Percentiles rank a stretch among this genome's conserved stretches.
Evolutionary conservation across 2,797 vertebrate species (phyloP).

Genomic region (Scleropages formosus): DNA sequence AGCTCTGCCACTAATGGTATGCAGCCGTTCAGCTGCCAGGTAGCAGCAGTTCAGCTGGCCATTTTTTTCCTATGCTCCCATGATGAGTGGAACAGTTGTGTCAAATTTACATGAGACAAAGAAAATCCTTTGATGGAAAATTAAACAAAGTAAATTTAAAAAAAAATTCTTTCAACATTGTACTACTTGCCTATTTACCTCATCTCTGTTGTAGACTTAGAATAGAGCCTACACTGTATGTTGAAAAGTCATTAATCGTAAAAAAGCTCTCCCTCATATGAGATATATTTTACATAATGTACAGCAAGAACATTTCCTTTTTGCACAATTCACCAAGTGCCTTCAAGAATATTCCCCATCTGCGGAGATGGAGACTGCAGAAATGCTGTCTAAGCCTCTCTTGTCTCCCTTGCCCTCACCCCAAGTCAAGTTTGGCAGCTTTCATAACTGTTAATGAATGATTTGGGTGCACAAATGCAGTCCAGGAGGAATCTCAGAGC

Average conservation of each 20-base stretch:
- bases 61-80: no score
- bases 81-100: background rate
- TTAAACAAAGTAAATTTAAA: no score
- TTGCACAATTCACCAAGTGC: background rate
- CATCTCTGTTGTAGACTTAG: no score
- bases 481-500: background rate
- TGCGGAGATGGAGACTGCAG: background rate
- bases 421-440: background rate
- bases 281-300: slow-evolving; percentile 1
- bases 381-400: background rate
- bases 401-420: background rate
- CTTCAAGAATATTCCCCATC: background rate
- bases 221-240: background rate
- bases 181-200: no score
- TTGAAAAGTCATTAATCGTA: background rate
- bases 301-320: background rate
- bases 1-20: no score
- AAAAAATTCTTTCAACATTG: no score
- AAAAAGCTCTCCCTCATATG: background rate
- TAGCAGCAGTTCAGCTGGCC: no score
- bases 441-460: slow-evolving; percentile 19
- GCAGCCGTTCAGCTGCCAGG: no score
- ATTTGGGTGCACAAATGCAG: background rate
- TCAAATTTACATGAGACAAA: background rate
- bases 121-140: background rate